Conservation (phyloP, 37 sponge, comb jelly and placozoan genomes). For the Cliona cf. orientalis region DNA sequence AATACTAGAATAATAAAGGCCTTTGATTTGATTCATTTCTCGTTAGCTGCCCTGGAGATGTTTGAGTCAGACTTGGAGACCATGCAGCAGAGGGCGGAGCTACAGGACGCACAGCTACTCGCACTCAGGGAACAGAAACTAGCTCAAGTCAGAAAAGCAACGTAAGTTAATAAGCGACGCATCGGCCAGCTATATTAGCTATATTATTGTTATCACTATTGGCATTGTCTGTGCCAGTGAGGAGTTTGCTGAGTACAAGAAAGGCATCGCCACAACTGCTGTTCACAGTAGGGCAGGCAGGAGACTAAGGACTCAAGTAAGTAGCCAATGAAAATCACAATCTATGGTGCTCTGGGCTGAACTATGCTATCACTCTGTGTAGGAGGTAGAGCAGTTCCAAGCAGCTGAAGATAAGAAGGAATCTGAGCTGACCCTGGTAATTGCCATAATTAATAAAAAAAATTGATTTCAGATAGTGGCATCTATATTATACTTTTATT, state of each 20-base stretch:
- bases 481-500: background rate
- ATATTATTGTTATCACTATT: too few relatives aligned
- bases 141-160: slow-evolving; percentile 62
- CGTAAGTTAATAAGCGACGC: slow-evolving; percentile 15
- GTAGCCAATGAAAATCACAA: background rate
- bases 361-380: background rate
- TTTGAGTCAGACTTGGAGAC: slow-evolving; percentile 58
- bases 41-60: slow-evolving; percentile 67
- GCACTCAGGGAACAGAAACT: slow-evolving; percentile 61
- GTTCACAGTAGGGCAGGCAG: slow-evolving; percentile 80
- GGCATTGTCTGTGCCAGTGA: slow-evolving; percentile 38
- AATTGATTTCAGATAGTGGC: background rate
- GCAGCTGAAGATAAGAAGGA: slow-evolving; percentile 81
- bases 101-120: slow-evolving; percentile 44
- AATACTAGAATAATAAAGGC: background rate
- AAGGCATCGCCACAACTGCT: slow-evolving; percentile 42
- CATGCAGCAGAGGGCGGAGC: slow-evolving; percentile 38
- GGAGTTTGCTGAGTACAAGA: slow-evolving; percentile 44
- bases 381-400: slow-evolving; percentile 74
- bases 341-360: background rate
- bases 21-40: too few relatives aligned
- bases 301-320: slow-evolving; percentile 54
- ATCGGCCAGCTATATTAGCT: background rate
- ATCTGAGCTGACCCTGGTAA: slow-evolving; percentile 68
- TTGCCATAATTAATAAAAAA: too few relatives aligned